phyloP scores from a whole-genome alignment of 2,113 vertebrate species.

The Hirundichthys speculiger region DNA sequence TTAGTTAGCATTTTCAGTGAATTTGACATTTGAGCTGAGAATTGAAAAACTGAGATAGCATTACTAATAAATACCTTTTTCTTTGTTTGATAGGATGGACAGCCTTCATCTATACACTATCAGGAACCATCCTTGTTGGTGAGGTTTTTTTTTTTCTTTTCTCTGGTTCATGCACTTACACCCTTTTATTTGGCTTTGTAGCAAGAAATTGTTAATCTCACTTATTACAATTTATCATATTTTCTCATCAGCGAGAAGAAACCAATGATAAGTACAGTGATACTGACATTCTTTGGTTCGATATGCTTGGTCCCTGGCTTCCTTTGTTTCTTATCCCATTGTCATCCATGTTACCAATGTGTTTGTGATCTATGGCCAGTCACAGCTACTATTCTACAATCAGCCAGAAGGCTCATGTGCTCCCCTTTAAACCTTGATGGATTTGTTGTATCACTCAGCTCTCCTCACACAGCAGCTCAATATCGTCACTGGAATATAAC shows the following conservation, averaged over 20 bases:
- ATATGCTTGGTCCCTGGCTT: not conserved
- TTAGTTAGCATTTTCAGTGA: too few species aligned
- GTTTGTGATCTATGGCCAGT: slow-evolving; percentile 66
- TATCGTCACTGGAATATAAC: slow-evolving; percentile 2
- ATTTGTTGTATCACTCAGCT: slow-evolving; percentile 5
- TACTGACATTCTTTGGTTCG: not conserved
- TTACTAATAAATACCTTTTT: not conserved
- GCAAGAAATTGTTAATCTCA: not conserved
- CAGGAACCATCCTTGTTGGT: slow-evolving; percentile 77
- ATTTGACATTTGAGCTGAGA: too few species aligned
- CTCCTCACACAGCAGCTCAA: not conserved
- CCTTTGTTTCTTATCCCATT: slow-evolving; percentile 9
- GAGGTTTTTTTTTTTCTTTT: slow-evolving; percentile 53
- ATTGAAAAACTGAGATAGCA: too few species aligned
- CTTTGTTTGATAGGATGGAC: slow-evolving; percentile 78
- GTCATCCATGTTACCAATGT: slow-evolving; percentile 28
- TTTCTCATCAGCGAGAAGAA: not conserved
- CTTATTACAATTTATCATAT: not conserved
- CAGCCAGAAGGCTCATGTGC: slow-evolving; percentile 37
- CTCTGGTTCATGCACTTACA: too few species aligned
- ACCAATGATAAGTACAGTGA: not conserved
- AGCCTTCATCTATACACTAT: slow-evolving; percentile 81
- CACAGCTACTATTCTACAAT: slow-evolving; percentile 17
- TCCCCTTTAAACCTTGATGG: slow-evolving; percentile 39
- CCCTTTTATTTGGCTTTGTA: not conserved